Conservation (phyloP, 2,797 vertebrate genomes). For the Pseudopleuronectes americanus region DNA sequence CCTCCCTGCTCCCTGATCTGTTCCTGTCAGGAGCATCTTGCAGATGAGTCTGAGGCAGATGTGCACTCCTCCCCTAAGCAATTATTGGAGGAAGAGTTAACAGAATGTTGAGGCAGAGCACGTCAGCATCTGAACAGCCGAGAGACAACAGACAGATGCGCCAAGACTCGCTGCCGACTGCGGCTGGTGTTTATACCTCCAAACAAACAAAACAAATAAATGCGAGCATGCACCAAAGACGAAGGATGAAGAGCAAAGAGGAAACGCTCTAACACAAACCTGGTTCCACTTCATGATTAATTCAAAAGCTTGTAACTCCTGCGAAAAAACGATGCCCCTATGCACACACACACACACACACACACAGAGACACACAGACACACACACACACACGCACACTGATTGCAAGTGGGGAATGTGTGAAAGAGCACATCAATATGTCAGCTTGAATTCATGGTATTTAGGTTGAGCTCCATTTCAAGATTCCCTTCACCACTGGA, state of each 20-base stretch:
- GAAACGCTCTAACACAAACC: conserved; percentile 52
- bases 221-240: conserved; percentile 7
- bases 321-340: conserved; percentile 30
- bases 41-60: conserved; percentile 16
- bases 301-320: conserved; percentile 60
- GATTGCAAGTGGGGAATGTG: conserved; percentile 48
- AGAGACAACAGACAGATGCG: conserved; percentile 19
- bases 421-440: conserved; percentile 52
- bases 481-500: conserved; percentile 49
- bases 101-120: conserved; percentile 6
- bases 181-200: conserved; percentile 30
- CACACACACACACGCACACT: background rate
- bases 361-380: background rate
- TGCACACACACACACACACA: conserved; percentile 2
- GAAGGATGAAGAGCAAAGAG: conserved; percentile 40
- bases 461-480: conserved; percentile 67
- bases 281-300: conserved; percentile 71
- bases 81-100: conserved; percentile 34
- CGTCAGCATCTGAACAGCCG: conserved; percentile 52
- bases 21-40: conserved; percentile 51
- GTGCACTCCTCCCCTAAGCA: conserved; percentile 38
- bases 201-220: conserved; percentile 51
- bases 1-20: conserved; percentile 30
- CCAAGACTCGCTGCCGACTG: conserved; percentile 12
- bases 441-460: conserved; percentile 65